phyloP scores from a whole-genome alignment of 2,888 invertebrate genomes.

The Rhabditoides inermis region DNA sequence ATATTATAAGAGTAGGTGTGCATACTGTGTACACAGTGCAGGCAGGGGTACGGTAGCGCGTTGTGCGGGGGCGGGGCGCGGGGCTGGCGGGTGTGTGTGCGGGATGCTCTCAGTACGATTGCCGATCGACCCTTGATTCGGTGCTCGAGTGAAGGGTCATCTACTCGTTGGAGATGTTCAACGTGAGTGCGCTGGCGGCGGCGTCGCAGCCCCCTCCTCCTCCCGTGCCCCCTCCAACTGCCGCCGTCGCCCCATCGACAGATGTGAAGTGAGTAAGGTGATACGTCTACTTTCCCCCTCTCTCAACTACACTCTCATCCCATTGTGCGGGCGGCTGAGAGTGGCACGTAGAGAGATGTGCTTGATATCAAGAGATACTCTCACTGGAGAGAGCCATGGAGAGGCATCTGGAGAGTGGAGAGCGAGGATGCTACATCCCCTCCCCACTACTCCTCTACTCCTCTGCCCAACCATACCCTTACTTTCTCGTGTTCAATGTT shows the following conservation, averaged over 20 bases:
- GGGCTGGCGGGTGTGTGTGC: conserved; percentile 9
- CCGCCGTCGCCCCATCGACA: conserved; percentile 1
- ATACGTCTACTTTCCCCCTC: too few species aligned
- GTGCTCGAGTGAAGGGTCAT: conserved; percentile 5
- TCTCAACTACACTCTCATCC: too few species aligned
- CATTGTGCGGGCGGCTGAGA: too few species aligned
- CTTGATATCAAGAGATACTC: too few species aligned
- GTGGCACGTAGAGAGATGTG: too few species aligned
- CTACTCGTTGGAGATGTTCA: conserved; percentile 20
- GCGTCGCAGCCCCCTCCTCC: conserved; percentile 16
- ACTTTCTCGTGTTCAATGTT: too few species aligned
- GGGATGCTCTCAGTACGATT: conserved; percentile 14
- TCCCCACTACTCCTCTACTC: too few species aligned
- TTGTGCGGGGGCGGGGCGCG: conserved; percentile 6
- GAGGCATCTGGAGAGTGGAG: too few species aligned
- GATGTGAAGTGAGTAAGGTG: too few species aligned
- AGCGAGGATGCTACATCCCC: too few species aligned
- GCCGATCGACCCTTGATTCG: conserved; percentile 21
- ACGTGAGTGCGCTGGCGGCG: conserved; percentile 27
- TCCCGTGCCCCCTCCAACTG: conserved; percentile 4
- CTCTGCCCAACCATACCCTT: too few species aligned
- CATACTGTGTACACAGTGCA: conserved; percentile 1
- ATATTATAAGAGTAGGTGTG: neutral
- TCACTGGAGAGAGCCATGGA: too few species aligned
- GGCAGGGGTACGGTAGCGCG: conserved; percentile 1